Evolutionary conservation across 2,797 vertebrate species (phyloP), one percentile per base, ranked within the genome.

Genomic region (Arrhamphus sclerolepis): DNA sequence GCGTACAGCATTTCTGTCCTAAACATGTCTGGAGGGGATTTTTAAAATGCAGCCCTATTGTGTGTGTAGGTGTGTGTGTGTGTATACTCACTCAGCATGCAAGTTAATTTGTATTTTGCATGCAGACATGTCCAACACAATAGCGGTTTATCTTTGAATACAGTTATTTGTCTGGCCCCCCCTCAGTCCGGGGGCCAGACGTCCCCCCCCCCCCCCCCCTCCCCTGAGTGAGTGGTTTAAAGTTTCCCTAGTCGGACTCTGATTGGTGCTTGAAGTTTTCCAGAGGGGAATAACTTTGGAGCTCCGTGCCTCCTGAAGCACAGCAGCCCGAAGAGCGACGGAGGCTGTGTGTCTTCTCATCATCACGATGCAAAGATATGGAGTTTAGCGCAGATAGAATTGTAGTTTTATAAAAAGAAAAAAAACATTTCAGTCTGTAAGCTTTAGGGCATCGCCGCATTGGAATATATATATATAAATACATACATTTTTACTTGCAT

Each of bases 151-250:
- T 67, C 24, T 34, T 42, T 58, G 73, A 75, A 77, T 31, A 70
- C 73, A 72, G 71, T 74, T 65, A 28, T 46, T 46, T 46, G 43
- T 46, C 43, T 46, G 43, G 19, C 43, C 20, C 43, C n/a, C 40
- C 20, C 58, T 63, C 38, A 34, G 17, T 26, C 73, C 49, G 44
- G 77, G 64, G 80, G 65, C 66, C 85, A 71, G 76, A 65, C 67
- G 16, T 39, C 69, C 82, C 69, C 51, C 81, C 72, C 68, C 82
- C 69, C 82, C 69, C 51, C 81, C 72, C 68, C 82, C 65, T 73
- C 57, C 34, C 1, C 66, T 14, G 47, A n/a, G 51, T 82, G 89
- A 89, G 80, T 88, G 89, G 91, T 88, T 91, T 89, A 92, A 92
- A 92, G 92, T 92, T 91, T 87, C 83, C 29, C 62, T 47, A 1